Percentiles rank a stretch among this genome's conserved stretches.
phyloP scores from a whole-genome alignment of 2,888 invertebrate species.

The Mythimna pallens region DNA sequence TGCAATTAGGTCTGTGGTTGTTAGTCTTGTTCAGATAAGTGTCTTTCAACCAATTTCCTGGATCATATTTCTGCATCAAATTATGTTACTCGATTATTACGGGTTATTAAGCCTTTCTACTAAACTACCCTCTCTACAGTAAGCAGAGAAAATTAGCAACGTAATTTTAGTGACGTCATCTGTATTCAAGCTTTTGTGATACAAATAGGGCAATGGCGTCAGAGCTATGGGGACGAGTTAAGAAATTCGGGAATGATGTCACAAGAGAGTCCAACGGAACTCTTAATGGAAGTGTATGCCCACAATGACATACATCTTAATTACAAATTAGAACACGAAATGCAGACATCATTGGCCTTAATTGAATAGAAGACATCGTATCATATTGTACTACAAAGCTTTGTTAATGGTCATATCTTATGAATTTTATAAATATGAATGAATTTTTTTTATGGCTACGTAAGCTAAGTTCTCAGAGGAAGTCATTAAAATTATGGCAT shows the following conservation, averaged over 20 bases:
- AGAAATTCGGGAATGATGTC: slow-evolving; percentile 49
- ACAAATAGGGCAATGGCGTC: slow-evolving; percentile 47
- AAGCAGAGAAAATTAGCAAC: slow-evolving; percentile 26
- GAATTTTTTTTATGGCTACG: not conserved
- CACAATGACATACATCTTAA: slow-evolving; percentile 54
- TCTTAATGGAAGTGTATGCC: slow-evolving; percentile 48
- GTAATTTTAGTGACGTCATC: slow-evolving; percentile 41
- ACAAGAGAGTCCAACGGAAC: slow-evolving; percentile 17
- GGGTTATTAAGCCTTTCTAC: slow-evolving; percentile 14
- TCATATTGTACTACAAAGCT: slow-evolving; percentile 16
- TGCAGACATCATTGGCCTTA: slow-evolving; percentile 59
- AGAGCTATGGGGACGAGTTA: slow-evolving; percentile 29
- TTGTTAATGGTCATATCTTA: slow-evolving; percentile 9
- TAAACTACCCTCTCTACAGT: slow-evolving; percentile 23
- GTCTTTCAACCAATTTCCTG: slow-evolving; percentile 14
- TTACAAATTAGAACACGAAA: slow-evolving; percentile 39
- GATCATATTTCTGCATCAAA: slow-evolving; percentile 18
- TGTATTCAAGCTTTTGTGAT: slow-evolving; percentile 34
- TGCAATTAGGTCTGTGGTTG: slow-evolving; percentile 31
- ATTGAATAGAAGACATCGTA: slow-evolving; percentile 49
- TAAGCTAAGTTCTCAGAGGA: slow-evolving; percentile 35
- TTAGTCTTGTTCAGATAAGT: slow-evolving; percentile 19
- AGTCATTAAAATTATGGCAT: slow-evolving; percentile 31
- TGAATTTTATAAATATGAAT: slow-evolving; percentile 3
- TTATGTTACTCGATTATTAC: slow-evolving; percentile 7